phyloP scores from a whole-genome alignment of 2,888 invertebrate genomes.

The Trichacis sp. region DNA sequence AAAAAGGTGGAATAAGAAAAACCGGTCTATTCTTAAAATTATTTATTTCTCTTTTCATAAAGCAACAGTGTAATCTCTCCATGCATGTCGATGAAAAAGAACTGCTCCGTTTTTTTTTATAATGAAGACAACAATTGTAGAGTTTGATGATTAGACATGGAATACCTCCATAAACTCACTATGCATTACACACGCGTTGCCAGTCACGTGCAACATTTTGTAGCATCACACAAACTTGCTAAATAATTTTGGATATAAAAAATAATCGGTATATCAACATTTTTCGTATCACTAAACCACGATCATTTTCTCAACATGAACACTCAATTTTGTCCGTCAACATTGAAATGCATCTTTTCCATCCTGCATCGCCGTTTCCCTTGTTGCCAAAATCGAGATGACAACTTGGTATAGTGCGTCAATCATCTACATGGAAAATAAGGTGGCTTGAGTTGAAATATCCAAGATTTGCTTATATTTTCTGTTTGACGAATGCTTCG shows the following conservation, averaged over 20 bases:
- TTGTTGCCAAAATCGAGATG: too few species aligned
- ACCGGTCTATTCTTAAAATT: neutral
- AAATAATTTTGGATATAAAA: slow-evolving; percentile 44
- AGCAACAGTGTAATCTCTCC: slow-evolving; percentile 43
- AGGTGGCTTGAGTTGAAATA: too few species aligned
- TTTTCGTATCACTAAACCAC: slow-evolving; percentile 27
- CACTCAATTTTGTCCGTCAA: too few species aligned
- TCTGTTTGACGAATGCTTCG: slow-evolving; percentile 34
- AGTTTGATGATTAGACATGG: slow-evolving; percentile 5
- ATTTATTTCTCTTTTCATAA: slow-evolving; percentile 40
- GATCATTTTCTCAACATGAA: slow-evolving; percentile 5
- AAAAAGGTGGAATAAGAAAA: slow-evolving; percentile 69
- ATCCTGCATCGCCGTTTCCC: too few species aligned
- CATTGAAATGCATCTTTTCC: neutral
- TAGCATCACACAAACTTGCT: slow-evolving; percentile 11
- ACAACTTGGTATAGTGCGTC: neutral
- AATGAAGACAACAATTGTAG: slow-evolving; percentile 24
- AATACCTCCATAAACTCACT: neutral
- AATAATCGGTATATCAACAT: slow-evolving; percentile 44
- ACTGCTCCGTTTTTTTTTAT: slow-evolving; percentile 14
- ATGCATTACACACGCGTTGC: slow-evolving; percentile 1
- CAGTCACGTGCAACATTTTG: neutral
- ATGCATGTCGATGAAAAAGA: slow-evolving; percentile 30
- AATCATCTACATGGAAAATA: too few species aligned
- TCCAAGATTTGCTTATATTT: too few species aligned